These are phyloP conservation scores for Protonibea diacanthus DNA, from an alignment of 2,797 vertebrate species.

Conservation along the genomic window DNA sequence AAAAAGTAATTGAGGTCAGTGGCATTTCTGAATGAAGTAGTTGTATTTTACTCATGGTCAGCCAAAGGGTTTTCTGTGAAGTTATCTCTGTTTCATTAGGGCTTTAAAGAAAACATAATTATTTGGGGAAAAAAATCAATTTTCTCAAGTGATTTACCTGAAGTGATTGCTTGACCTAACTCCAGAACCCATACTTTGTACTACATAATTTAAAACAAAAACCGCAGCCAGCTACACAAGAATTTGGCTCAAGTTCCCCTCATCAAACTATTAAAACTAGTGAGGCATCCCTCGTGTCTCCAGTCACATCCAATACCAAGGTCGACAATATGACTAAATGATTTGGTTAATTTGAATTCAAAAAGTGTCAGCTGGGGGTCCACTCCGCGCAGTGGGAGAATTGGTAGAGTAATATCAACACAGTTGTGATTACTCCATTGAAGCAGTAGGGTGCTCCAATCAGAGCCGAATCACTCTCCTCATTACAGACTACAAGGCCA, in stretches of 20 bases:
- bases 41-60: background rate
- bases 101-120: background rate
- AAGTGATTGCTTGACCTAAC: background rate
- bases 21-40: background rate
- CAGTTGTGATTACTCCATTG: slow-evolving; percentile 76
- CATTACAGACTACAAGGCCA: slow-evolving; percentile 73
- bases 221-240: background rate
- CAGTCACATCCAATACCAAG: slow-evolving; percentile 55
- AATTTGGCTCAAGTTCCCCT: slow-evolving; percentile 2
- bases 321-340: slow-evolving; percentile 65
- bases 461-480: slow-evolving; percentile 72
- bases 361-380: slow-evolving; percentile 72
- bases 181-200: background rate
- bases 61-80: slow-evolving; percentile 13
- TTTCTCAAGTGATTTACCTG: slow-evolving; percentile 1
- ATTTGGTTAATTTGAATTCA: slow-evolving; percentile 76
- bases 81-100: background rate
- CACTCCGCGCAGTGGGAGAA: slow-evolving; percentile 66
- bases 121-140: background rate
- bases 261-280: slow-evolving; percentile 8
- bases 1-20: background rate
- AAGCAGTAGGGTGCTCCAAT: slow-evolving; percentile 75
- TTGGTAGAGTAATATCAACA: slow-evolving; percentile 74
- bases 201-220: slow-evolving; percentile 23
- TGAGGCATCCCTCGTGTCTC: slow-evolving; percentile 29